phyloP scores from a whole-genome alignment of 2,888 invertebrate genomes.

The Idaea biselata region DNA sequence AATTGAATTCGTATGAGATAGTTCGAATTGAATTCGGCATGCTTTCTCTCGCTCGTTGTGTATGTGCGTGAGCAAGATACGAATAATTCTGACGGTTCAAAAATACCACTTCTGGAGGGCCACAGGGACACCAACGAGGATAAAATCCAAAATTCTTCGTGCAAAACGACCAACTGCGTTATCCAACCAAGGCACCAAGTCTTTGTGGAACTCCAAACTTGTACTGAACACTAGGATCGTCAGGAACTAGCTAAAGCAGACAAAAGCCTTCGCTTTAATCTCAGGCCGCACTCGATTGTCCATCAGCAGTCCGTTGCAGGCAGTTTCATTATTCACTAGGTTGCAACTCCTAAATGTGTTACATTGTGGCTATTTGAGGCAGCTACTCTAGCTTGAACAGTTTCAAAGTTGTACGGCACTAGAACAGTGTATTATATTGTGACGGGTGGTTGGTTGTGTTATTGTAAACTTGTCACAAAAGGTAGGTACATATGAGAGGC shows the following conservation, averaged over 20 bases:
- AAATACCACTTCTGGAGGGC: too few relatives aligned
- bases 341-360: constrained; percentile 43
- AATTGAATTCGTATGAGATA: too few relatives aligned
- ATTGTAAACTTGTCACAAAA: too few relatives aligned
- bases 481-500: too few relatives aligned
- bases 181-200: background rate
- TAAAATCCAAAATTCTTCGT: too few relatives aligned
- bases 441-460: too few relatives aligned
- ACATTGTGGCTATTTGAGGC: constrained; percentile 16
- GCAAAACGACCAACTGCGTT: background rate
- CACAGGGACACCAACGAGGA: too few relatives aligned
- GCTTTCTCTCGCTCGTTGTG: too few relatives aligned
- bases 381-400: background rate
- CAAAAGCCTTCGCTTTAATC: constrained; percentile 9
- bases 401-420: background rate
- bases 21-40: too few relatives aligned
- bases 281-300: constrained; percentile 6
- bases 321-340: constrained; percentile 47
- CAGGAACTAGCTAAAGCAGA: background rate
- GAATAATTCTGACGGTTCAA: too few relatives aligned
- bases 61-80: too few relatives aligned
- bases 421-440: too few relatives aligned
- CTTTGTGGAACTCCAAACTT: background rate
- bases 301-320: constrained; percentile 23
- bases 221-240: background rate